A percentile compares a stretch with the other conserved stretches of the same genome.
These are phyloP conservation scores for Parotocinclus haroldoi DNA, from an alignment of 2,797 vertebrate genomes.

Conservation along the genomic window DNA sequence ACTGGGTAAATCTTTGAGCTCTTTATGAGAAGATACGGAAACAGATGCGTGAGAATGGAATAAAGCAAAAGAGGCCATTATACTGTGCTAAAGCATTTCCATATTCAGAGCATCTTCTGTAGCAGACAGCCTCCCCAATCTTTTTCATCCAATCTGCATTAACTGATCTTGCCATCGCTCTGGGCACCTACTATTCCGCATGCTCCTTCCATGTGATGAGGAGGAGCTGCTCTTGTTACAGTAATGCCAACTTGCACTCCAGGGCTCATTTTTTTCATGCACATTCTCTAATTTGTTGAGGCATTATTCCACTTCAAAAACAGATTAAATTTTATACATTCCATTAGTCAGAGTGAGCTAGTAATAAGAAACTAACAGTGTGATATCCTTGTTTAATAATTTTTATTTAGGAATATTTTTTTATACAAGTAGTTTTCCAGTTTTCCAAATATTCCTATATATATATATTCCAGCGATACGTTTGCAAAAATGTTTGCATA, in stretches of 20 bases:
- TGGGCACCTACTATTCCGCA: constrained; percentile 11
- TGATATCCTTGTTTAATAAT: too few relatives aligned
- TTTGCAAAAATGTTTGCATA: too few relatives aligned
- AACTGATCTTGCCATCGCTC: constrained; percentile 15
- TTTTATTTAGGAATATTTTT: background rate
- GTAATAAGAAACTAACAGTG: too few relatives aligned
- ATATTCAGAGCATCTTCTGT: too few relatives aligned
- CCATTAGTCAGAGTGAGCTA: background rate
- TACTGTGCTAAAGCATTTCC: too few relatives aligned
- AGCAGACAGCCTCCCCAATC: constrained; percentile 4
- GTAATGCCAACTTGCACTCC: constrained; percentile 13
- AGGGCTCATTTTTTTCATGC: background rate
- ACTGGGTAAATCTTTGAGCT: too few relatives aligned
- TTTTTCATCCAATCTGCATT: constrained; percentile 24
- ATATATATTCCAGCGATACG: too few relatives aligned
- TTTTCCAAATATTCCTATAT: background rate
- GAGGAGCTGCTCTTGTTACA: background rate
- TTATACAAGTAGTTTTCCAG: background rate
- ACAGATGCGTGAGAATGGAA: too few relatives aligned
- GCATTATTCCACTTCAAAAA: background rate
- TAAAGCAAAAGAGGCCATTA: too few relatives aligned
- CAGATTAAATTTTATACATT: background rate
- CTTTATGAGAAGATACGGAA: too few relatives aligned
- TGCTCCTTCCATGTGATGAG: constrained; percentile 2
- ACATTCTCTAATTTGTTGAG: constrained; percentile 15